These are phyloP conservation scores for Stenurella melanura DNA, from an alignment of 2,888 invertebrate species.

Conservation along the genomic window DNA sequence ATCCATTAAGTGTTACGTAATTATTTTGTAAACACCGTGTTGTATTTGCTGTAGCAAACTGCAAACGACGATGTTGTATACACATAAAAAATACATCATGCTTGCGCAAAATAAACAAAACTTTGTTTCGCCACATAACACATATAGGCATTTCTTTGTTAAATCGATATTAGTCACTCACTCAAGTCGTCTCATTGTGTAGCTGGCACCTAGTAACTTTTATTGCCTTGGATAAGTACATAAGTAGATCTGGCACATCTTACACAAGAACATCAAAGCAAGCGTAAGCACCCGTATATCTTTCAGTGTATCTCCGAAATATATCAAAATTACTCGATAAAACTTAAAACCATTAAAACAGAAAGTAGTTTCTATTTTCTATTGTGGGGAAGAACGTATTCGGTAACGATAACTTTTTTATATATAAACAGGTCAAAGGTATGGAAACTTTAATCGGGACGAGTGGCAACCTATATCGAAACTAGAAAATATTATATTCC, in stretches of 20 bases:
- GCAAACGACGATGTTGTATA: background rate
- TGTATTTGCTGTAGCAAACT: conserved; percentile 9
- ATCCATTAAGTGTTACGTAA: conserved; percentile 41
- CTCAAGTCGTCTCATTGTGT: background rate
- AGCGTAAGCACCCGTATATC: background rate
- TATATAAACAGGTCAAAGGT: too few relatives aligned
- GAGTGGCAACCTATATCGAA: too few relatives aligned
- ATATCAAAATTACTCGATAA: too few relatives aligned
- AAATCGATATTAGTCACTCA: conserved; percentile 10
- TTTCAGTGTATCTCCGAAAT: too few relatives aligned
- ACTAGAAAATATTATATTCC: too few relatives aligned
- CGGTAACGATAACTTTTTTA: too few relatives aligned
- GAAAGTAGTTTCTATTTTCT: too few relatives aligned
- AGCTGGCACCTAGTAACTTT: background rate
- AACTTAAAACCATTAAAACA: too few relatives aligned
- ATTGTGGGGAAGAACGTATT: too few relatives aligned
- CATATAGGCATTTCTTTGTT: conserved; percentile 14
- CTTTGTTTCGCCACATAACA: conserved; percentile 12
- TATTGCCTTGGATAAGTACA: background rate
- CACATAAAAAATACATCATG: background rate
- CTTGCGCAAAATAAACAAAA: conserved; percentile 25
- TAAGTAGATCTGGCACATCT: background rate
- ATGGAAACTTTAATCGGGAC: too few relatives aligned
- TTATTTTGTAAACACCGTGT: conserved; percentile 40
- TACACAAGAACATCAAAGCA: background rate